Evolutionary conservation across 2,113 vertebrate genomes (phyloP).

Genomic region (Dascyllus trimaculatus): DNA sequence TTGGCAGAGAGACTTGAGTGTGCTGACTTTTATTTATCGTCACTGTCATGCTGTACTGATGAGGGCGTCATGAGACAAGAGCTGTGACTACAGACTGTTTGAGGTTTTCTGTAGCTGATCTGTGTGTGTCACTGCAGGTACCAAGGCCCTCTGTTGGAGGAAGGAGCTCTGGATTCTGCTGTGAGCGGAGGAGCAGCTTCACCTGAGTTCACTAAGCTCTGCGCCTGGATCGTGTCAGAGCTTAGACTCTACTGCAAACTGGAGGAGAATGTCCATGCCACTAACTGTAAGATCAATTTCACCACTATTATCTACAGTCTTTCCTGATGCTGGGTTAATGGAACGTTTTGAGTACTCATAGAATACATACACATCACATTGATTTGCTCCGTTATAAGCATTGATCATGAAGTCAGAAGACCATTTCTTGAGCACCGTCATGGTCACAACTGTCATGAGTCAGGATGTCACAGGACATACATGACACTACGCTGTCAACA

Average conservation of each 20-base stretch:
- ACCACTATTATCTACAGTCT: accelerated
- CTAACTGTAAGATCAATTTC: slow-evolving; percentile 89
- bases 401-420: too few species aligned
- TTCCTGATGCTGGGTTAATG: too few species aligned
- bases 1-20: background rate
- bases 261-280: slow-evolving; percentile 97
- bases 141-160: slow-evolving; percentile 95
- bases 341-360: too few species aligned
- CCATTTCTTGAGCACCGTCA: too few species aligned
- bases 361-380: too few species aligned
- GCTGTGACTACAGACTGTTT: background rate
- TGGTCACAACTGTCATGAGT: too few species aligned
- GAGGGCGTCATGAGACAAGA: background rate
- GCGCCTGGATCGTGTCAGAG: slow-evolving; percentile 95
- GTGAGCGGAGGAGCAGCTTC: slow-evolving; percentile 89
- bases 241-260: slow-evolving; percentile 92
- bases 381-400: too few species aligned
- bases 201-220: slow-evolving; percentile 96
- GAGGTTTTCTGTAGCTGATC: background rate
- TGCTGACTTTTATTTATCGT: background rate
- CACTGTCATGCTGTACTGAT: background rate
- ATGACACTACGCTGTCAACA: too few species aligned
- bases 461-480: too few species aligned
- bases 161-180: slow-evolving; percentile 89
- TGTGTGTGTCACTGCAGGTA: slow-evolving; percentile 86